Conservation (phyloP, 64 coral and sea anemone species). For the Astreopora myriophthalma region DNA sequence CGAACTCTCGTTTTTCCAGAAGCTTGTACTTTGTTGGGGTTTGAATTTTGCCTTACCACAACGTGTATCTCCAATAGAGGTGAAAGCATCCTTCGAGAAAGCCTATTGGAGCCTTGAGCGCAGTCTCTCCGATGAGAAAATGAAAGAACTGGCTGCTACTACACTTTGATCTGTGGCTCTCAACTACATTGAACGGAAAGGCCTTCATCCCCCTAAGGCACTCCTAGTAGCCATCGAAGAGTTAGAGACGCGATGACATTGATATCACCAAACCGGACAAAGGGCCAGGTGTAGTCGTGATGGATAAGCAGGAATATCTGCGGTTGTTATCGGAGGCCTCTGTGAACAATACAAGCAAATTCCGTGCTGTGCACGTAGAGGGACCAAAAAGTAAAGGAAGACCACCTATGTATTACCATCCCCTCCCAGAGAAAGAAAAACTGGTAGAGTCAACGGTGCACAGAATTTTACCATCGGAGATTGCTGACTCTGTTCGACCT, state of each 20-base stretch:
- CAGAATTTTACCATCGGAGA: not conserved
- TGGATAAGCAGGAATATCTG: not conserved
- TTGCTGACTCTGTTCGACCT: too few species aligned
- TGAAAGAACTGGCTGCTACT: conserved; percentile 21
- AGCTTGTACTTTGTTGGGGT: not conserved
- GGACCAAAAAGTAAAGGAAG: conserved; percentile 39
- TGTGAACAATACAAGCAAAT: conserved; percentile 13
- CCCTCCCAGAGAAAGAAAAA: conserved; percentile 23
- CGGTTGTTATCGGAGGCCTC: not conserved
- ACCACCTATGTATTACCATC: conserved; percentile 17
- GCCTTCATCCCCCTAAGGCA: conserved; percentile 4
- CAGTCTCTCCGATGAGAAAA: conserved; percentile 9
- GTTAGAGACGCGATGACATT: conserved; percentile 26
- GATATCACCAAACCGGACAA: conserved; percentile 26
- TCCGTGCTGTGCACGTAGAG: conserved; percentile 10
- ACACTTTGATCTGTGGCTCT: conserved; percentile 29
- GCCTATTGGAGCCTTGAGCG: conserved; percentile 21
- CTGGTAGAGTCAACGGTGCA: not conserved
- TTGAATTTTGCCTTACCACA: conserved; percentile 19
- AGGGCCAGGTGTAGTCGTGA: conserved; percentile 4
- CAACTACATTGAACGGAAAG: conserved; percentile 45
- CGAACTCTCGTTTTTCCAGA: conserved; percentile 7
- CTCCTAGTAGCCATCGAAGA: conserved; percentile 1
- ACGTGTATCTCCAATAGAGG: conserved; percentile 30
- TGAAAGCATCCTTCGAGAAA: conserved; percentile 25